Percentiles rank a stretch among this genome's conserved stretches.
phyloP scores from a whole-genome alignment of 1,140 invertebrate genomes.

The Drosophila lacertosa region DNA sequence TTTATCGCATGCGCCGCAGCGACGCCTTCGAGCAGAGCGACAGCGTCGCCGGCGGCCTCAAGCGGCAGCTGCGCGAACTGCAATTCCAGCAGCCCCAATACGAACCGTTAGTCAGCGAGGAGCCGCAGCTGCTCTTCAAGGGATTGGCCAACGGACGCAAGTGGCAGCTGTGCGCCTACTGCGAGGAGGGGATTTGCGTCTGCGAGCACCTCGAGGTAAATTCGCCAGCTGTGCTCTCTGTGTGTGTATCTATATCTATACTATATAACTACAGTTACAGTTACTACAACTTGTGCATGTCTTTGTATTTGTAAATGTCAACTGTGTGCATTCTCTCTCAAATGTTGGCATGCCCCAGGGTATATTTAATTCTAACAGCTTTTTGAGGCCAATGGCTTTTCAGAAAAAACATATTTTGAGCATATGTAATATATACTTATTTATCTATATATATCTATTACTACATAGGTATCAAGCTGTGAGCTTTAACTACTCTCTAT shows the following conservation, averaged over 20 bases:
- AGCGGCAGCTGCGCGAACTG: conserved; percentile 74
- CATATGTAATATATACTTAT: background rate
- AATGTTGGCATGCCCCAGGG: conserved; percentile 14
- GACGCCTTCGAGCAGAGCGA: conserved; percentile 67
- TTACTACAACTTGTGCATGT: conserved; percentile 32
- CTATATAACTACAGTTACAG: no score
- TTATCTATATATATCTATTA: no score
- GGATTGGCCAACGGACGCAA: conserved; percentile 72
- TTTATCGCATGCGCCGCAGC: conserved; percentile 81
- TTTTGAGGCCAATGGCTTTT: no score
- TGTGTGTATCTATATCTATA: conserved; percentile 15
- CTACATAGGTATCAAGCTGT: no score
- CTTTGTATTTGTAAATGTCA: background rate
- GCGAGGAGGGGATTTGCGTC: conserved; percentile 82
- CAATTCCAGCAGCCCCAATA: conserved; percentile 81
- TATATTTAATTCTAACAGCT: background rate
- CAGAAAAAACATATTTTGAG: no score
- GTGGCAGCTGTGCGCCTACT: conserved; percentile 78
- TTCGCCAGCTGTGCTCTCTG: conserved; percentile 5
- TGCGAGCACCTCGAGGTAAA: conserved; percentile 84
- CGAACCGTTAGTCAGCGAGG: conserved; percentile 74
- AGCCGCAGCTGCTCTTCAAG: conserved; percentile 77
- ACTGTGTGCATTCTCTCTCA: conserved; percentile 2
- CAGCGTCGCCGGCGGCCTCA: conserved; percentile 51
- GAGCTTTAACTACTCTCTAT: no score